A percentile compares a stretch with the other conserved stretches of the same genome.
Conservation (phyloP, 2,797 vertebrate species). For the Spea hammondii region DNA sequence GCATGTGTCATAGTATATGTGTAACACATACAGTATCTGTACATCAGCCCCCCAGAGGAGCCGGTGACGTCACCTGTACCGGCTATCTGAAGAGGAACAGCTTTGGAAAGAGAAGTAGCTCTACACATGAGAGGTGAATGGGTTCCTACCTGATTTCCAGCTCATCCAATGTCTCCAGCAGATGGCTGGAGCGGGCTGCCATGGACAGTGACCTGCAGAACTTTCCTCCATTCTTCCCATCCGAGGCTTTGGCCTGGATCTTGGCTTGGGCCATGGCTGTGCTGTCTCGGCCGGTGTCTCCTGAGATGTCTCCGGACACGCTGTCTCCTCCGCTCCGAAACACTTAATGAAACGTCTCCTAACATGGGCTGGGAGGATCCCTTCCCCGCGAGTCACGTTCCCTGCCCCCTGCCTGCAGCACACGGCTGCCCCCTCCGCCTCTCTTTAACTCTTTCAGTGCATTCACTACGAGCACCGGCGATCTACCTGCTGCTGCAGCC, state of each 20-base stretch:
- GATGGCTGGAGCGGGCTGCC: conserved; percentile 86
- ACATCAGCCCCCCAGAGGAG: too few species aligned
- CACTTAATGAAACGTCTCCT: conserved; percentile 53
- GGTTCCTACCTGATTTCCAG: conserved; percentile 82
- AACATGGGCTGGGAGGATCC: conserved; percentile 53
- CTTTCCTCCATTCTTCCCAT: conserved; percentile 64
- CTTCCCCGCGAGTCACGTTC: neutral
- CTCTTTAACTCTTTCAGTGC: neutral
- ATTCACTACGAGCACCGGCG: neutral
- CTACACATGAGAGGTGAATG: too few species aligned
- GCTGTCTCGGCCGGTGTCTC: neutral
- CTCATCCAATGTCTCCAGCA: conserved; percentile 87
- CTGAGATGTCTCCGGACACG: conserved; percentile 45
- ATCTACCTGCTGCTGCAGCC: too few species aligned
- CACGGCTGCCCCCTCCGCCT: neutral
- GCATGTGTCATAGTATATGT: too few species aligned
- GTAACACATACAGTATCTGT: too few species aligned
- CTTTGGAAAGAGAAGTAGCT: too few species aligned
- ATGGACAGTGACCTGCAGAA: conserved; percentile 92
- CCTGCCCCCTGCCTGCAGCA: conserved; percentile 42
- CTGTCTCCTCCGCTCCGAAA: conserved; percentile 41
- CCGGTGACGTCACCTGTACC: too few species aligned
- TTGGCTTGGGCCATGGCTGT: conserved; percentile 60
- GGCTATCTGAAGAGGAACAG: too few species aligned
- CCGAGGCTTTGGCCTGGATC: conserved; percentile 63